phyloP scores from a whole-genome alignment of 2,113 vertebrate genomes.

The Callorhinus ursinus region DNA sequence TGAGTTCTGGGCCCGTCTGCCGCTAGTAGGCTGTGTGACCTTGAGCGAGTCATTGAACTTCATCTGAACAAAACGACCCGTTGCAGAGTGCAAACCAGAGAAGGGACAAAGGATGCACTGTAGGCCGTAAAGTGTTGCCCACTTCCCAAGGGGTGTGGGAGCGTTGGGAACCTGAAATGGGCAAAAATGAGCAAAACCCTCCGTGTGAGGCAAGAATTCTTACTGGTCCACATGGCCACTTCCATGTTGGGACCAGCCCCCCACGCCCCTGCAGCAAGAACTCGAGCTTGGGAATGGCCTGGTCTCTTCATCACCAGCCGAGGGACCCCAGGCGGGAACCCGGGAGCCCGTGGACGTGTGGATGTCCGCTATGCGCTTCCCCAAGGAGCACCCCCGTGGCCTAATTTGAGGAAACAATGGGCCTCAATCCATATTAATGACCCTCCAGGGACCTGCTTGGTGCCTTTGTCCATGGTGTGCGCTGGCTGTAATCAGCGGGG shows the following conservation, averaged over 20 bases:
- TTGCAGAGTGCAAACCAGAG: background rate
- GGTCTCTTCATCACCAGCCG: background rate
- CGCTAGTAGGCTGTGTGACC: fast-evolving
- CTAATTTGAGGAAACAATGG: constrained; percentile 91
- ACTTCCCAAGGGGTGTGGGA: fast-evolving
- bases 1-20: background rate
- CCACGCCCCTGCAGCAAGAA: background rate
- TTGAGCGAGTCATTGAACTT: background rate
- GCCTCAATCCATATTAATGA: constrained; percentile 86
- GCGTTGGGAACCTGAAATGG: background rate
- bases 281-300: background rate
- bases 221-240: fast-evolving
- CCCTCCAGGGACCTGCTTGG: constrained; percentile 82
- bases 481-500: constrained; percentile 85
- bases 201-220: fast-evolving
- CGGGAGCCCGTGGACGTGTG: background rate
- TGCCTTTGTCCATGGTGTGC: constrained; percentile 86
- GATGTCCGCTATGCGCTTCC: background rate
- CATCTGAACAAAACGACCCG: background rate
- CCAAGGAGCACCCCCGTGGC: constrained; percentile 77
- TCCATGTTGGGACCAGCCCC: background rate
- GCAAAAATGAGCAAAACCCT: background rate
- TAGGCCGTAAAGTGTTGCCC: background rate
- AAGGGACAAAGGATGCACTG: background rate
- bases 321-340: background rate